Evolutionary conservation across 1,140 invertebrate genomes (phyloP).

Genomic region (Drosophila rufa): DNA sequence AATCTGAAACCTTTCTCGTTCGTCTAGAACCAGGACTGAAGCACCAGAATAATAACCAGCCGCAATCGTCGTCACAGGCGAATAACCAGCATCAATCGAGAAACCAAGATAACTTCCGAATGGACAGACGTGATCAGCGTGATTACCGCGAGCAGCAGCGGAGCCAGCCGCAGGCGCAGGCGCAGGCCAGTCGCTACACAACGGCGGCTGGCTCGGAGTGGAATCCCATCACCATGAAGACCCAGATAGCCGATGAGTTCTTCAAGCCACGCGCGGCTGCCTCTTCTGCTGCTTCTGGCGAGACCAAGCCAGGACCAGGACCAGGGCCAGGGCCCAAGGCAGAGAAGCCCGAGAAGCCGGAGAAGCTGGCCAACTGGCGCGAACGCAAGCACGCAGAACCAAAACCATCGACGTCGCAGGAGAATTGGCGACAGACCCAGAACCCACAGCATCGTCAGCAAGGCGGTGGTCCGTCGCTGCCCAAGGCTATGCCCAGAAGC

Average conservation of each 20-base stretch:
- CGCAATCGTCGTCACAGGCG: conserved; percentile 1
- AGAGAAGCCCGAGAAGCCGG: not conserved
- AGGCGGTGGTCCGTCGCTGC: no score
- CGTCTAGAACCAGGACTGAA: conserved; percentile 9
- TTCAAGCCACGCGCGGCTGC: not conserved
- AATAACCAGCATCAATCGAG: no score
- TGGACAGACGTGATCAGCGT: not conserved
- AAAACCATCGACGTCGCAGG: not conserved
- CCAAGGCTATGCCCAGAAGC: no score
- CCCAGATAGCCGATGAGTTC: conserved; percentile 49
- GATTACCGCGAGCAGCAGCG: not conserved
- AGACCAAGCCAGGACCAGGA: not conserved
- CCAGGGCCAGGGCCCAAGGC: not conserved
- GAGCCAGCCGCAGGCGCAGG: not conserved
- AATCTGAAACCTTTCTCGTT: not conserved
- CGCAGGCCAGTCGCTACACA: conserved; percentile 18
- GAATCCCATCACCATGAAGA: conserved; percentile 61
- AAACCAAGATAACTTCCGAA: not conserved
- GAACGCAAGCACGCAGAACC: not conserved
- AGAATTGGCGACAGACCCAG: not conserved
- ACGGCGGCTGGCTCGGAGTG: conserved; percentile 31
- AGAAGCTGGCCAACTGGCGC: conserved; percentile 15
- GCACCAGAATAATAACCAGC: not conserved
- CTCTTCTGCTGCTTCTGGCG: not conserved
- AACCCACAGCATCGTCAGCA: no score